Conservation (phyloP, 37 sponge, comb jelly and placozoan species). For the Beroe forskalii region DNA sequence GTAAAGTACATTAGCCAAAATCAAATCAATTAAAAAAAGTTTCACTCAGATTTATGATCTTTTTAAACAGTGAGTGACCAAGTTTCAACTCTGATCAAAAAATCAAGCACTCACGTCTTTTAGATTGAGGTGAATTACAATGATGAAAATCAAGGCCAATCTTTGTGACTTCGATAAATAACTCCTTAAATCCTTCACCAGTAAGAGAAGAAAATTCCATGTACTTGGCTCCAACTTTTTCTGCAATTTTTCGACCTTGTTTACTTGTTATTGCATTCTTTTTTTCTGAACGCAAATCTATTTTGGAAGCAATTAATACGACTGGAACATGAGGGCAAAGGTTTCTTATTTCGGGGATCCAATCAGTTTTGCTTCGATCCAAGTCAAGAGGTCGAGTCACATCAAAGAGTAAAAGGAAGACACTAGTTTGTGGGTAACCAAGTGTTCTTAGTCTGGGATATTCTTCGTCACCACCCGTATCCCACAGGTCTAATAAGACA, state of each 20-base stretch:
- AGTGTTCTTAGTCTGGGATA: neutral
- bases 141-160: neutral
- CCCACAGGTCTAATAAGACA: neutral
- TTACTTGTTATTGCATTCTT: neutral
- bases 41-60: too few relatives aligned
- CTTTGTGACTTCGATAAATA: neutral
- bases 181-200: neutral
- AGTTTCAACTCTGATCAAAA: too few relatives aligned
- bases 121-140: too few relatives aligned
- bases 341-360: neutral
- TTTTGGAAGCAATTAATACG: neutral
- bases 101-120: too few relatives aligned
- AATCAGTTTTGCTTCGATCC: neutral
- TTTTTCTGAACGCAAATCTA: too few relatives aligned
- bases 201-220: neutral
- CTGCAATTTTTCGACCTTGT: neutral
- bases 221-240: neutral
- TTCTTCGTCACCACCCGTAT: neutral
- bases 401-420: neutral
- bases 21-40: too few relatives aligned
- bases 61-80: too few relatives aligned
- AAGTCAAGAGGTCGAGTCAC: neutral
- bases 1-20: too few relatives aligned
- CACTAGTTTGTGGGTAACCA: neutral
- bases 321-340: neutral